A percentile compares a stretch with the other conserved stretches of the same genome.
Conservation (phyloP, 2,888 invertebrate genomes). For the Apodemia zela region DNA sequence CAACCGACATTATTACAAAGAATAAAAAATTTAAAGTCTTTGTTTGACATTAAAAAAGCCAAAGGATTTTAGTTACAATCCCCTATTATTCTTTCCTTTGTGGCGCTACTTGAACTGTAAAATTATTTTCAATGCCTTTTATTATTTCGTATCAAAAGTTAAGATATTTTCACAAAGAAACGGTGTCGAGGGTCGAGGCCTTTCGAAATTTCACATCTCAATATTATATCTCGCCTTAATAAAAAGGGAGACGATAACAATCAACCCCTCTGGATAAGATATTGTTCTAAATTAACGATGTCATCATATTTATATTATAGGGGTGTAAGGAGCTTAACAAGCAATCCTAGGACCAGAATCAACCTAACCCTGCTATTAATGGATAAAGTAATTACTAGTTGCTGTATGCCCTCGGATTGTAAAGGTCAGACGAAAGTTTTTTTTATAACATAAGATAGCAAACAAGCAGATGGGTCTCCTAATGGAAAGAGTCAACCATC, state of each 20-base stretch:
- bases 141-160: not conserved
- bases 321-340: not conserved
- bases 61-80: not conserved
- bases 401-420: too few relatives aligned
- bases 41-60: not conserved
- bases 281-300: not conserved
- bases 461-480: too few relatives aligned
- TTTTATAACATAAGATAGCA: too few relatives aligned
- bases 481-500: too few relatives aligned
- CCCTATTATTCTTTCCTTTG: conserved; percentile 4
- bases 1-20: not conserved
- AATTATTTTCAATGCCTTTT: conserved; percentile 1
- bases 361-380: not conserved
- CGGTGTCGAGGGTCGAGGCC: conserved; percentile 22
- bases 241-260: conserved; percentile 15
- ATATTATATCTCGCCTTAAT: not conserved
- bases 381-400: too few relatives aligned
- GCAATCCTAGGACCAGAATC: not conserved
- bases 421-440: too few relatives aligned
- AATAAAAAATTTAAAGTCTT: not conserved
- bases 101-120: conserved; percentile 3
- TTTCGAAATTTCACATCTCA: conserved; percentile 2
- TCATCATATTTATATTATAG: not conserved
- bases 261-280: not conserved
- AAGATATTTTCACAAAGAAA: conserved; percentile 26